Conservation (phyloP, 2,888 invertebrate species). For the Poecilus cupreus region DNA sequence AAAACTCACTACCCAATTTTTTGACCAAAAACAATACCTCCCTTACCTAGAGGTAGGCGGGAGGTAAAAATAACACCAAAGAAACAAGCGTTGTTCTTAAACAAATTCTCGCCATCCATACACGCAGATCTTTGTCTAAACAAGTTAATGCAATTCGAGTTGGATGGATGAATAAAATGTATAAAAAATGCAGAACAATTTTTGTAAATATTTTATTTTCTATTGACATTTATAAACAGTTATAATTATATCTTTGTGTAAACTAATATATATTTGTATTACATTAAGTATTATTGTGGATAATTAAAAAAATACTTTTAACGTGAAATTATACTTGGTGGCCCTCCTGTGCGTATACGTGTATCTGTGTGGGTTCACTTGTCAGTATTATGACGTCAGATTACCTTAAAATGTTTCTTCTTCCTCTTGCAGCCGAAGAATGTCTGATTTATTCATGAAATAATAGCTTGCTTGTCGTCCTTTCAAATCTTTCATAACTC, state of each 20-base stretch:
- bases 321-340: conserved; percentile 11
- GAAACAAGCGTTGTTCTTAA: not conserved
- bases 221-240: conserved; percentile 26
- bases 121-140: too few relatives aligned
- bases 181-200: not conserved
- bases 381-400: not conserved
- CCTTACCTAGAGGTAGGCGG: too few relatives aligned
- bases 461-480: conserved; percentile 93
- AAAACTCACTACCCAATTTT: too few relatives aligned
- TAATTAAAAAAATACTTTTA: conserved; percentile 16
- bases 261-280: not conserved
- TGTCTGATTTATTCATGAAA: conserved; percentile 94
- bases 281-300: conserved; percentile 13
- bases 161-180: too few relatives aligned
- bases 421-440: conserved; percentile 88
- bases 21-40: too few relatives aligned
- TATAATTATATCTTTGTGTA: conserved; percentile 17
- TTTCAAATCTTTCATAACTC: conserved; percentile 89
- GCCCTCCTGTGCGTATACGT: conserved; percentile 1
- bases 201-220: conserved; percentile 25
- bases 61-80: too few relatives aligned
- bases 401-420: conserved; percentile 78
- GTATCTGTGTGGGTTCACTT: not conserved
- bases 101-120: too few relatives aligned
- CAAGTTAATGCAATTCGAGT: too few relatives aligned